Evolutionary conservation across 2,888 invertebrate genomes (phyloP).

Genomic region (Agrotis segetum): DNA sequence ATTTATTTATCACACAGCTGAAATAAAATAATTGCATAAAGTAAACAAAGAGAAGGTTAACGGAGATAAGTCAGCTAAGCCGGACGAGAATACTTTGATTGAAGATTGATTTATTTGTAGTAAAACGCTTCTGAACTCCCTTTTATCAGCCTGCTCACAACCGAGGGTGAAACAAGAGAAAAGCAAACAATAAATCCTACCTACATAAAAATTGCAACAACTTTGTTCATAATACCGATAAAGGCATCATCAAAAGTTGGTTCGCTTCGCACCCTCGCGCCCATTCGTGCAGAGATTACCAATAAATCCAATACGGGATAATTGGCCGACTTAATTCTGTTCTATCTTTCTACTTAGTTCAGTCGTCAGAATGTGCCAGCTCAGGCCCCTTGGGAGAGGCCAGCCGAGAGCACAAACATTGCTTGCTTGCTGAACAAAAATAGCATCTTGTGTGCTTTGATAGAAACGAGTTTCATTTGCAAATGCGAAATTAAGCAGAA

Average conservation of each 20-base stretch:
- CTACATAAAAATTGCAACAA: conserved; percentile 90
- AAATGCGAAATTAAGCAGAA: conserved; percentile 72
- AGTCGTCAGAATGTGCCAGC: conserved; percentile 91
- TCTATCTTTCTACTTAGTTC: conserved; percentile 91
- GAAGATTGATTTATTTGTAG: conserved; percentile 85
- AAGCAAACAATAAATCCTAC: conserved; percentile 88
- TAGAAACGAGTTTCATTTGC: conserved; percentile 80
- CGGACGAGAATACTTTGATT: conserved; percentile 76
- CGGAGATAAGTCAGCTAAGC: conserved; percentile 72
- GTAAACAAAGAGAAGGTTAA: conserved; percentile 57
- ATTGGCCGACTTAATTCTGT: conserved; percentile 91
- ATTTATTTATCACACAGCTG: neutral
- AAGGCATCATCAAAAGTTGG: conserved; percentile 91
- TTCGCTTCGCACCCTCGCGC: conserved; percentile 90
- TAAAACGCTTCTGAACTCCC: conserved; percentile 81
- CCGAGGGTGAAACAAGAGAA: conserved; percentile 84
- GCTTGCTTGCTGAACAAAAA: conserved; percentile 80
- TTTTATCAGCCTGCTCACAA: conserved; percentile 88
- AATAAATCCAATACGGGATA: conserved; percentile 92
- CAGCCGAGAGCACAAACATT: conserved; percentile 85
- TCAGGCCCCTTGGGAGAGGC: conserved; percentile 89
- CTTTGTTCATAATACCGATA: conserved; percentile 90
- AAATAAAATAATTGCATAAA: conserved; percentile 61
- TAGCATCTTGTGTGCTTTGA: conserved; percentile 74
- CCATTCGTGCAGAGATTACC: conserved; percentile 91